Evolutionary conservation across 2,113 vertebrate species (phyloP).

Genomic region (Mobula hypostoma): DNA sequence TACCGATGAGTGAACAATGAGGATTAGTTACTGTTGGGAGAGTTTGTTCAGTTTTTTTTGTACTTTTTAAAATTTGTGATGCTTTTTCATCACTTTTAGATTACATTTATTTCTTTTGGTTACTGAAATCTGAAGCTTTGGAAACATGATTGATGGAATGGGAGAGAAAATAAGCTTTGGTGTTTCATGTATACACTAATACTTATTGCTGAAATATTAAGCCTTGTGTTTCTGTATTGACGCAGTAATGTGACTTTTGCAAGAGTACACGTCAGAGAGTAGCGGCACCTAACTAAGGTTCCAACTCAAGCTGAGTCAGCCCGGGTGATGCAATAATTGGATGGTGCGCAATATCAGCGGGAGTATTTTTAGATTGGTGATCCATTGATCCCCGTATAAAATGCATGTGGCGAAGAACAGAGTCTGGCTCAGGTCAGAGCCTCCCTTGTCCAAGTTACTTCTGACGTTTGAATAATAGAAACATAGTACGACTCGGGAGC

Average conservation of each 20-base stretch:
- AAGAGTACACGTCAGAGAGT: not conserved
- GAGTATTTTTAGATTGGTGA: not conserved
- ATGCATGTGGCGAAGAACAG: not conserved
- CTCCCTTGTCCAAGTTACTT: too few relatives aligned
- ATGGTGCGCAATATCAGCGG: not conserved
- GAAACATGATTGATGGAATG: not conserved
- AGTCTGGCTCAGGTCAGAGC: too few relatives aligned
- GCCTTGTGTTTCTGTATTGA: not conserved
- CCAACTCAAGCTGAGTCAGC: not conserved
- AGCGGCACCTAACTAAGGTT: not conserved
- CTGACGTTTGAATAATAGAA: too few relatives aligned
- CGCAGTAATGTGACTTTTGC: not conserved
- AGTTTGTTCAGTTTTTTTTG: not conserved
- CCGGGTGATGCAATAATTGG: not conserved
- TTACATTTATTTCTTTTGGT: too few relatives aligned
- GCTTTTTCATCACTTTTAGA: too few relatives aligned
- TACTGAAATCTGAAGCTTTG: not conserved
- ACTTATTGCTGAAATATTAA: not conserved
- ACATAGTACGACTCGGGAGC: too few relatives aligned
- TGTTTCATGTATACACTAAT: not conserved
- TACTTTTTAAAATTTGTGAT: too few relatives aligned
- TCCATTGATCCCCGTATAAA: not conserved
- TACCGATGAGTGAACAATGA: not conserved
- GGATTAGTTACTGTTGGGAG: not conserved
- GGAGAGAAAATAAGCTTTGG: not conserved